These are phyloP conservation scores for Papilio protenor DNA, from an alignment of 2,888 invertebrate genomes.

Conservation along the genomic window DNA sequence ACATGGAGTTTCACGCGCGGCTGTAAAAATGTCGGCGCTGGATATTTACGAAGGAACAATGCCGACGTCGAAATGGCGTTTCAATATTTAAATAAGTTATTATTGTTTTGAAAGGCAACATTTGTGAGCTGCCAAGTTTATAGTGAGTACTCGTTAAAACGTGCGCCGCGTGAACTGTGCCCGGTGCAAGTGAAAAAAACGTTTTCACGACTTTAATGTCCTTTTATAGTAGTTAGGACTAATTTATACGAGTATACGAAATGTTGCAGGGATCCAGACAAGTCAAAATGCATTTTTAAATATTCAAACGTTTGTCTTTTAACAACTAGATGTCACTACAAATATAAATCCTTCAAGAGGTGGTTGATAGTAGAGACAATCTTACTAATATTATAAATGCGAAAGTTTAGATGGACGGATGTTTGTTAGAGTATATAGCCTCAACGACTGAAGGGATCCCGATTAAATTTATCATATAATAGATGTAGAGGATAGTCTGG, in stretches of 20 bases:
- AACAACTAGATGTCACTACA: not conserved
- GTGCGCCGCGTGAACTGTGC: not conserved
- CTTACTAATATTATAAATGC: no score
- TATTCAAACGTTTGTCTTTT: not conserved
- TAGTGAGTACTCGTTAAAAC: constrained; percentile 7
- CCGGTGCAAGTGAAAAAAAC: constrained; percentile 9
- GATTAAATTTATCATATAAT: no score
- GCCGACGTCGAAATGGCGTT: constrained; percentile 14
- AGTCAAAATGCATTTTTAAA: not conserved
- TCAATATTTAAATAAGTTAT: constrained; percentile 34
- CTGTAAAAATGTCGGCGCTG: constrained; percentile 37
- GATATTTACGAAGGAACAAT: constrained; percentile 40
- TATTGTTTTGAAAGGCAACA: constrained; percentile 28
- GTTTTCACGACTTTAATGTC: not conserved
- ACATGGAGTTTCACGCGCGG: constrained; percentile 29
- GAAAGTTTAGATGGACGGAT: no score
- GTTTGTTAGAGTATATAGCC: no score
- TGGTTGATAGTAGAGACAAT: not conserved
- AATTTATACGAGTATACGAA: constrained; percentile 9
- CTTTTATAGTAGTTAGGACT: constrained; percentile 2
- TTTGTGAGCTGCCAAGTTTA: constrained; percentile 19
- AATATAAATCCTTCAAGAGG: not conserved
- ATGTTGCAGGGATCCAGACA: not conserved
- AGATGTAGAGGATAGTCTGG: no score
- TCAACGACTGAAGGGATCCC: no score